Evolutionary conservation across 2,113 vertebrate species (phyloP), one percentile per base, ranked within the genome.

Genomic region (Gasterosteus nipponicus): DNA sequence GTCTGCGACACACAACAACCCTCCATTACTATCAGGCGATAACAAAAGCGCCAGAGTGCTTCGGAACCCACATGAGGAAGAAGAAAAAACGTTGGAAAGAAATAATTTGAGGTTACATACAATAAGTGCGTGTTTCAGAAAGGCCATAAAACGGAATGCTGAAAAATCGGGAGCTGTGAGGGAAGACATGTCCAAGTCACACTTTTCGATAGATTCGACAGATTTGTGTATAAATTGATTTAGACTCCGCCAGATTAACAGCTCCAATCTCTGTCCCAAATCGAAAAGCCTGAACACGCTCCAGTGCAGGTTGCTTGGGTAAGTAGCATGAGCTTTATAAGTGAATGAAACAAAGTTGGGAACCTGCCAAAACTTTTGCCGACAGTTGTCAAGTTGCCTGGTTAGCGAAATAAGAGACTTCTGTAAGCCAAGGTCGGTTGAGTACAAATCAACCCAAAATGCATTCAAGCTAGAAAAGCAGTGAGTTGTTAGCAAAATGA

Each of bases 1-100:
- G 97, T 80, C 97, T 99, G 90, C 29, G 76, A 75, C 66, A 85
- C 82, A 83, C 44, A 87, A 71, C 54, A 53, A 26, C 58, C 46
- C 69, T 61, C 49, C 5, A 46, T 78, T 49, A 79, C 57, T 54
- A 41, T 54, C 42, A 49, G 60, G 68, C 18, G 63, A 46, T 22
- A 67, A 59, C 18, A 56, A 57, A 76, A 46, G 39, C 5, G 38
- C 29, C 7, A 9, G 7, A 56, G 41, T 14, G 31, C 35, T 15
- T 15, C 56, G 12, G 61, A 26, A 61, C 35, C 54, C 67, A 7
- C n/a, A 41, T 22, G 2, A 22, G 35, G 22, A 22, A 44, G 29
- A 47, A 38, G 53, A 54, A 69, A 26, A 38, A 33, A 7, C 7
- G 39, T 19, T 2, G 42, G 10, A 42, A 18, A 16, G n/a, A 26